Conservation (phyloP, 2,113 vertebrate species). For the Nothobranchius furzeri region DNA sequence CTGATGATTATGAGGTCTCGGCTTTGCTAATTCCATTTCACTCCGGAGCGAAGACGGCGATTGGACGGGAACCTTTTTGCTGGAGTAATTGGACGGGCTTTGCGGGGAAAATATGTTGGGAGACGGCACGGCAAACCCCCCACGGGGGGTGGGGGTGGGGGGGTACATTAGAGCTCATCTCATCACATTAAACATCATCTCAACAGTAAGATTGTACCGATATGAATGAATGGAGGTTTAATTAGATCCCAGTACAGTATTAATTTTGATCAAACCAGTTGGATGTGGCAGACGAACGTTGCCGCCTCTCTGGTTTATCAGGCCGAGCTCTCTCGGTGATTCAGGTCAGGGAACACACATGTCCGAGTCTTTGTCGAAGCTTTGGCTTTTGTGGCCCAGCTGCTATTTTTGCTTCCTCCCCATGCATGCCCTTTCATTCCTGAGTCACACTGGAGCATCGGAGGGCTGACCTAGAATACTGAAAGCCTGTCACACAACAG, state of each 20-base stretch:
- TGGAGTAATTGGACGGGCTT: constrained; percentile 47
- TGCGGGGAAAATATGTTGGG: constrained; percentile 44
- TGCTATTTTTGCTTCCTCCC: constrained; percentile 70
- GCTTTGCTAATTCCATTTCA: constrained; percentile 62
- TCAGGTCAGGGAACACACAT: constrained; percentile 66
- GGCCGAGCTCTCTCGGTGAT: constrained; percentile 56
- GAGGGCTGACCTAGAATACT: constrained; percentile 72
- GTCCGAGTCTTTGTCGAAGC: constrained; percentile 70
- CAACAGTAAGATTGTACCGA: constrained; percentile 21
- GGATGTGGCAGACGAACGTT: constrained; percentile 4
- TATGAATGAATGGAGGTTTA: constrained; percentile 28
- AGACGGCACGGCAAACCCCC: constrained; percentile 26
- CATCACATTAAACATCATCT: constrained; percentile 52
- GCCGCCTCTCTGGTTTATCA: constrained; percentile 26
- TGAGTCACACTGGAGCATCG: constrained; percentile 65
- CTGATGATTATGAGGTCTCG: constrained; percentile 44
- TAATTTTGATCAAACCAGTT: not conserved
- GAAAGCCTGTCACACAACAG: constrained; percentile 63
- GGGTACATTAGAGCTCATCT: constrained; percentile 34
- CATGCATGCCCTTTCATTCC: constrained; percentile 71
- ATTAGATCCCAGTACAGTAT: constrained; percentile 14
- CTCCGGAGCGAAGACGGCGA: constrained; percentile 38
- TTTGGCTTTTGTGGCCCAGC: constrained; percentile 58
- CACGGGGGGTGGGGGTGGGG: not conserved
- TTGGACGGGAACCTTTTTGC: constrained; percentile 36